A percentile compares a stretch with the other conserved stretches of the same genome.
Conservation (phyloP, 2,113 vertebrate species). For the Lycaon pictus region DNA sequence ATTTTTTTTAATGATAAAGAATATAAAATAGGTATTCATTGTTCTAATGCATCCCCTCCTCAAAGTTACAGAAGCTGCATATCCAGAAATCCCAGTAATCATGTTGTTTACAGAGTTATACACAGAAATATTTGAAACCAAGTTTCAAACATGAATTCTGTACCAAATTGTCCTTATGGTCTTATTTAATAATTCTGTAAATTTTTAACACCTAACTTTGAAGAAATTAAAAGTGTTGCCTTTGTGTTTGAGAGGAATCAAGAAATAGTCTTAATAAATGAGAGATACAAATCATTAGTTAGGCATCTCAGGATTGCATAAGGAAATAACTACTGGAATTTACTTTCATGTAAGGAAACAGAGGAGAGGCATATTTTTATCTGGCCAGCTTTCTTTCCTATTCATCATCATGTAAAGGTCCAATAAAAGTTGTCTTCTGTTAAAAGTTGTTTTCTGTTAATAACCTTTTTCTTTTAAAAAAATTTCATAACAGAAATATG, state of each 20-base stretch:
- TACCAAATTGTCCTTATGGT: background rate
- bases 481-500: constrained; percentile 89
- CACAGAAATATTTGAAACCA: background rate
- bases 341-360: background rate
- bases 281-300: background rate
- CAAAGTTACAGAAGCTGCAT: background rate
- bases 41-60: background rate
- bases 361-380: background rate
- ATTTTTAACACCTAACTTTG: background rate
- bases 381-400: background rate
- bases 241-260: constrained; percentile 1
- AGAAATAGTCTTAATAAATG: constrained; percentile 3
- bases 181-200: background rate
- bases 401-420: background rate
- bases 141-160: constrained; percentile 20
- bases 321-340: background rate
- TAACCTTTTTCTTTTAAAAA: background rate
- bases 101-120: background rate
- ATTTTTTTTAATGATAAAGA: constrained; percentile 10
- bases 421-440: background rate
- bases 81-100: background rate
- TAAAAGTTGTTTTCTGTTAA: constrained; percentile 9
- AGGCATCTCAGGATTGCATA: background rate
- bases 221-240: background rate
- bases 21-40: constrained; percentile 16